Evolutionary conservation across 1,140 invertebrate genomes (phyloP), one percentile per base, ranked within the genome.

Genomic region (Nephila pilipes): DNA sequence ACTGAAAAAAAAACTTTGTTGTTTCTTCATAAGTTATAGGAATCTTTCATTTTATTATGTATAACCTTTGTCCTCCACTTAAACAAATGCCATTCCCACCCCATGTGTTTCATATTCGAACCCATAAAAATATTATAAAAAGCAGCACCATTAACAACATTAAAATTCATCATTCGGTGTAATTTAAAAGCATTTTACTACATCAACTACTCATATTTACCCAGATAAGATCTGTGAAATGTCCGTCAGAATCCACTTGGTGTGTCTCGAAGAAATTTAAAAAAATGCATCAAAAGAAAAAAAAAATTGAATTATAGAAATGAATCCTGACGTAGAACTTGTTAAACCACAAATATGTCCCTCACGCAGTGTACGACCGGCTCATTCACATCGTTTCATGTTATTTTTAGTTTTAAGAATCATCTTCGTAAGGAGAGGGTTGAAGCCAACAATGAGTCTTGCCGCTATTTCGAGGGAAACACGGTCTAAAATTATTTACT

Each of bases 401-500:
- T 69, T 88, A 90, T 90, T 90, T 90, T 90, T 90, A 90, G 88
- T 80, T 46, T 58, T 58, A 16, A 32, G 69, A 90, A 90, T 90
- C 88, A 90, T 90, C 69, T 90, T 58, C 16, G 88, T 57, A 36
- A 60, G 81, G 58, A 88, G 69, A 80, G 88, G 88, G 88, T 46
- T 90, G 88, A 54, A 55, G 57, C 54, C 88, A 90, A 90, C 88
- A 90, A 90, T 90, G 88, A 90, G 25, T 88, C 38, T 32, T 4
- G 29, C 16, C 16, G 65, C 88, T 90, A 90, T 90, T 90, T 79
- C 55, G 25, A 46, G 88, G 20, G 36, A 8, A 55, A 80, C 87
- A 36, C 65, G 10, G 88, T 79, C 88, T 90, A 90, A 90, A 90
- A 90, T 90, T 90, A 90, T 90, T 90, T 79, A 69, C 63, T 29